These are phyloP conservation scores for Erynnis tages DNA, from an alignment of 2,888 invertebrate genomes.

Conservation along the genomic window DNA sequence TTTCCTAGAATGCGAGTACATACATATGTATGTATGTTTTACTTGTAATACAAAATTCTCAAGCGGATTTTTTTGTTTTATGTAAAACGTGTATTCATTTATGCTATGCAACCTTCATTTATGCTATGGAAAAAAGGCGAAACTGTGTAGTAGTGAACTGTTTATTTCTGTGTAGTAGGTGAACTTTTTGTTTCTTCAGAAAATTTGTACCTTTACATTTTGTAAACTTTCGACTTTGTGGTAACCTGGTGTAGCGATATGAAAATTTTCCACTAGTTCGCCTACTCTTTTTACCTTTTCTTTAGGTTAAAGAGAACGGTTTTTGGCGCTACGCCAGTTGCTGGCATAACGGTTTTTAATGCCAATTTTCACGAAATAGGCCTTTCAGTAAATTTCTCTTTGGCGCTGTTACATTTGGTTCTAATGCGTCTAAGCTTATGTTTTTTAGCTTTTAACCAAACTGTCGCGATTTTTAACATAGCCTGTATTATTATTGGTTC, in stretches of 20 bases:
- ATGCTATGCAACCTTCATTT: too few species aligned
- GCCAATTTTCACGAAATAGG: constrained; percentile 41
- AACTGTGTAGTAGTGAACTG: too few species aligned
- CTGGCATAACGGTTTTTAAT: constrained; percentile 39
- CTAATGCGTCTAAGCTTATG: not conserved
- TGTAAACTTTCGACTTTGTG: constrained; percentile 3
- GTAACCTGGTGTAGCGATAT: constrained; percentile 37
- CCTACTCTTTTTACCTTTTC: constrained; percentile 36
- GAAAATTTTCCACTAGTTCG: constrained; percentile 39
- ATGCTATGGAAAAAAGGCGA: too few species aligned
- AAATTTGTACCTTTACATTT: not conserved
- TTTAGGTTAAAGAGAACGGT: constrained; percentile 49
- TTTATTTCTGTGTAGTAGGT: too few species aligned
- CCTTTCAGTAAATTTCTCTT: constrained; percentile 26
- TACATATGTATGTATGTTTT: too few species aligned
- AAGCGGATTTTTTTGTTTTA: too few species aligned
- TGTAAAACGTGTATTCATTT: too few species aligned
- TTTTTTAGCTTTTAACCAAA: not conserved
- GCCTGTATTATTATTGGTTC: too few species aligned
- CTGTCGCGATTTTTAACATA: too few species aligned
- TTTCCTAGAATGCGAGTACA: too few species aligned
- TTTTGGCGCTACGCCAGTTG: constrained; percentile 42
- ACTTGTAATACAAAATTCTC: too few species aligned
- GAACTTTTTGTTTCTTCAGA: not conserved
- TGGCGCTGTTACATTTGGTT: constrained; percentile 14